Evolutionary conservation across 2,888 invertebrate species (phyloP).

Genomic region (Macropis europaea): DNA sequence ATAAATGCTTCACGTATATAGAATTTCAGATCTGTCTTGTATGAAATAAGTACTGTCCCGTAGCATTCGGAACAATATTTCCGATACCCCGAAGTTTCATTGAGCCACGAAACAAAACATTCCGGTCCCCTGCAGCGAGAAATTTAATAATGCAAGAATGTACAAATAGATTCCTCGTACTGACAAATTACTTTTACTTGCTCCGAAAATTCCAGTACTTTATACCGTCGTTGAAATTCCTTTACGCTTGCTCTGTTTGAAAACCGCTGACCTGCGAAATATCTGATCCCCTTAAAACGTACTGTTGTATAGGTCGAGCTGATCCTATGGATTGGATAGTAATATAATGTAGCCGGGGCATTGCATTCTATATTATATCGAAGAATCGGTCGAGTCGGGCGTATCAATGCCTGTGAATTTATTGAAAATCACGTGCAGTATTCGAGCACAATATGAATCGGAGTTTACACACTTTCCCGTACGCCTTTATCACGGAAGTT

Average conservation of each 20-base stretch:
- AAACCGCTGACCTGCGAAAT: conserved; percentile 14
- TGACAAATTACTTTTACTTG: not conserved
- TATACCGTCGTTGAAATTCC: not conserved
- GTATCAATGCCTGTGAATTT: not conserved
- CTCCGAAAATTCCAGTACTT: not conserved
- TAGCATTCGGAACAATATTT: too few species aligned
- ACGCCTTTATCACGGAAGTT: conserved; percentile 10
- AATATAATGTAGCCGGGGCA: not conserved
- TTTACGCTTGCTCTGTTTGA: not conserved
- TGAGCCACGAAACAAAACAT: too few species aligned
- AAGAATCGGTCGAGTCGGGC: not conserved
- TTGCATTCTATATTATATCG: conserved; percentile 6
- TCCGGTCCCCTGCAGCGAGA: too few species aligned
- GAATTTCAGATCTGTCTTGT: too few species aligned
- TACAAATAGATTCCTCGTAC: too few species aligned
- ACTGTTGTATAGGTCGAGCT: not conserved
- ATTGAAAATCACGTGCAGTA: not conserved
- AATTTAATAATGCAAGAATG: not conserved
- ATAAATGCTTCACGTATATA: too few species aligned
- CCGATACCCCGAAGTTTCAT: too few species aligned
- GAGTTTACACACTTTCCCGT: not conserved
- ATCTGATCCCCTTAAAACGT: conserved; percentile 3
- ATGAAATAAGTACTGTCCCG: too few species aligned
- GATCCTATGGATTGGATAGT: conserved; percentile 9
- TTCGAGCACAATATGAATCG: not conserved